Conservation (phyloP, 1,140 invertebrate species). For the Zaprionus davidi region DNA sequence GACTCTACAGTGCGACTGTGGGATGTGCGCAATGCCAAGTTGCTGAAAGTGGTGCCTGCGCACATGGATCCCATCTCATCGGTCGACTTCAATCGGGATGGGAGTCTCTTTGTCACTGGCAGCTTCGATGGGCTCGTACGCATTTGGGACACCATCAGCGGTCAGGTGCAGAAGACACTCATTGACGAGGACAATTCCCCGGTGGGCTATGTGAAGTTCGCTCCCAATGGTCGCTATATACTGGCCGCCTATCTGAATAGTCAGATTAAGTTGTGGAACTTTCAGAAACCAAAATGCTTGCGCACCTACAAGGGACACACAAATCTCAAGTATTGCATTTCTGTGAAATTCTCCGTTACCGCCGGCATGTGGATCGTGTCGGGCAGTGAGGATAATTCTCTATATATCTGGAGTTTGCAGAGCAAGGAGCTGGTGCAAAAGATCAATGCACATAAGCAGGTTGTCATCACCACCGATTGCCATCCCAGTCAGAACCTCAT, state of each 20-base stretch:
- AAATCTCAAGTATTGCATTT: conserved; percentile 55
- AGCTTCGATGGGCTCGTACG: conserved; percentile 66
- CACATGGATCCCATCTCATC: conserved; percentile 60
- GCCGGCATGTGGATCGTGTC: conserved; percentile 66
- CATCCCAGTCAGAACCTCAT: conserved; percentile 64
- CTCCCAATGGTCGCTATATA: conserved; percentile 65
- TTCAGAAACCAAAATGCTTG: conserved; percentile 58
- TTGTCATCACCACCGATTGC: conserved; percentile 55
- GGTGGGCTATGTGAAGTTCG: conserved; percentile 62
- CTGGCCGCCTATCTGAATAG: conserved; percentile 55
- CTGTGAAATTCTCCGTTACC: conserved; percentile 61
- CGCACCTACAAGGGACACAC: conserved; percentile 59
- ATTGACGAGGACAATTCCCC: conserved; percentile 60
- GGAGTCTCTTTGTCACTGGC: conserved; percentile 56
- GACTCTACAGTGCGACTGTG: conserved; percentile 56
- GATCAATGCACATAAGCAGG: conserved; percentile 25
- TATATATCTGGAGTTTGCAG: conserved; percentile 65
- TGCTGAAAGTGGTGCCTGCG: conserved; percentile 40
- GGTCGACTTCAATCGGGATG: conserved; percentile 60
- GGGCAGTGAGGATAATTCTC: conserved; percentile 55
- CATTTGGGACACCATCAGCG: conserved; percentile 55
- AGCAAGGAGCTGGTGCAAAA: conserved; percentile 62
- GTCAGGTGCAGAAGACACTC: conserved; percentile 52
- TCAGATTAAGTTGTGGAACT: conserved; percentile 64
- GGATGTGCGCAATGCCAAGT: conserved; percentile 53